phyloP scores from a whole-genome alignment of 1,140 invertebrate genomes.

The Rhagoletis pomonella region DNA sequence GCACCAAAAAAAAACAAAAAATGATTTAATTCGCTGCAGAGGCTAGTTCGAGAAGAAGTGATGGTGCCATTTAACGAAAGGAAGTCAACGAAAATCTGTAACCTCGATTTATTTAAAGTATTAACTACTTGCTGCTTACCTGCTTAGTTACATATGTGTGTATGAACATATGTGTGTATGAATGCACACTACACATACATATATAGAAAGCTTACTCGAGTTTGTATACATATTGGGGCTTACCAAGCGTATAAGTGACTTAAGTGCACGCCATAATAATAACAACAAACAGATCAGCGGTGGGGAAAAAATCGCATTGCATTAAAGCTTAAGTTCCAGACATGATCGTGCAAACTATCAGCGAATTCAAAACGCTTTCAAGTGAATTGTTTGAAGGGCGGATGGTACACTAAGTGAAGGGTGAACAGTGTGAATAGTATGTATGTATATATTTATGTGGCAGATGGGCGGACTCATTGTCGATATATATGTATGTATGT shows the following conservation, averaged over 20 bases:
- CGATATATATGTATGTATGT: neutral
- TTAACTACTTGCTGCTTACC: constrained; percentile 71
- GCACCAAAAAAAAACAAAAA: neutral
- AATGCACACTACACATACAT: too few relatives aligned
- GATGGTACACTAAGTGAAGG: neutral
- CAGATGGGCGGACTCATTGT: constrained; percentile 29
- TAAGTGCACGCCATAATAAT: constrained; percentile 44
- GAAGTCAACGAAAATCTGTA: constrained; percentile 61
- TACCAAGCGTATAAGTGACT: constrained; percentile 33
- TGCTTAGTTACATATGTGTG: neutral
- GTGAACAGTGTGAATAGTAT: neutral
- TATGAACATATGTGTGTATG: neutral
- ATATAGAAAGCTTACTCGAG: neutral
- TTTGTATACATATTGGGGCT: neutral
- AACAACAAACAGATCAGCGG: constrained; percentile 33
- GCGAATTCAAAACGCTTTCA: constrained; percentile 45
- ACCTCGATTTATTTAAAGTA: constrained; percentile 74
- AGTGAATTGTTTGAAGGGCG: neutral
- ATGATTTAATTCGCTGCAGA: neutral
- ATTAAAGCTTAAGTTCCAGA: constrained; percentile 47
- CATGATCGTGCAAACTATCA: constrained; percentile 54
- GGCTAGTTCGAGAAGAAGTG: neutral
- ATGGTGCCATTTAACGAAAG: neutral
- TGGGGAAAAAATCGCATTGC: constrained; percentile 20
- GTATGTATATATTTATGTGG: neutral